These are phyloP conservation scores for Zootermopsis nevadensis DNA, from an alignment of 2,888 invertebrate species.

Conservation along the genomic window DNA sequence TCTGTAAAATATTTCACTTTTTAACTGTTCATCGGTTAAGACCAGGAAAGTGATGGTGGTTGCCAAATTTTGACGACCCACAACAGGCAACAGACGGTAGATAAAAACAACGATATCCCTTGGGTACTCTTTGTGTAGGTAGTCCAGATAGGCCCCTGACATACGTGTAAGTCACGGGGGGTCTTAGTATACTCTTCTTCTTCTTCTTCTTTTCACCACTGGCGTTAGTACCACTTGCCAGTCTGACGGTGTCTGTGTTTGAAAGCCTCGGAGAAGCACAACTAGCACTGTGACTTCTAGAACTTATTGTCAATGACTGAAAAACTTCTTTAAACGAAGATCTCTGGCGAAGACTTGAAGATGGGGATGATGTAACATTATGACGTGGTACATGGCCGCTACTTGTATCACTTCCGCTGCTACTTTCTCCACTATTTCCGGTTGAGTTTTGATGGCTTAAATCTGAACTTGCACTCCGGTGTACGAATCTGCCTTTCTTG, in stretches of 20 bases:
- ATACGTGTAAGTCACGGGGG: conserved; percentile 84
- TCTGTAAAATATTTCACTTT: too few relatives aligned
- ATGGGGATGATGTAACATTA: conserved; percentile 58
- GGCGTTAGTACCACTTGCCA: conserved; percentile 56
- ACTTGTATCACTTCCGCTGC: conserved; percentile 59
- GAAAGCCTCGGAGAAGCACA: conserved; percentile 57
- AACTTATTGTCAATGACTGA: conserved; percentile 18
- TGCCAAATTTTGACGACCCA: conserved; percentile 51
- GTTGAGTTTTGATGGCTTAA: not conserved
- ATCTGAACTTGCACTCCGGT: not conserved
- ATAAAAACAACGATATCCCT: conserved; percentile 59
- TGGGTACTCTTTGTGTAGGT: conserved; percentile 83
- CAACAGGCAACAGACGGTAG: conserved; percentile 62
- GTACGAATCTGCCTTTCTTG: not conserved
- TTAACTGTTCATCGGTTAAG: not conserved
- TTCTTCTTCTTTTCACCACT: conserved; percentile 68
- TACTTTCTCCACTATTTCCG: conserved; percentile 52
- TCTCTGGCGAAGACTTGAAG: conserved; percentile 62
- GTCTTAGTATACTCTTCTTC: conserved; percentile 80
- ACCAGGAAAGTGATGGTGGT: not conserved
- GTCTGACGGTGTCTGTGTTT: conserved; percentile 70
- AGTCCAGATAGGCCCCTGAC: conserved; percentile 83
- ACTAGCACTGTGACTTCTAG: conserved; percentile 21
- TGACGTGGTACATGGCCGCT: conserved; percentile 56
- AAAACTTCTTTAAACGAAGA: conserved; percentile 36